Evolutionary conservation across 2,113 vertebrate genomes (phyloP).

Genomic region (Steatornis caripensis): DNA sequence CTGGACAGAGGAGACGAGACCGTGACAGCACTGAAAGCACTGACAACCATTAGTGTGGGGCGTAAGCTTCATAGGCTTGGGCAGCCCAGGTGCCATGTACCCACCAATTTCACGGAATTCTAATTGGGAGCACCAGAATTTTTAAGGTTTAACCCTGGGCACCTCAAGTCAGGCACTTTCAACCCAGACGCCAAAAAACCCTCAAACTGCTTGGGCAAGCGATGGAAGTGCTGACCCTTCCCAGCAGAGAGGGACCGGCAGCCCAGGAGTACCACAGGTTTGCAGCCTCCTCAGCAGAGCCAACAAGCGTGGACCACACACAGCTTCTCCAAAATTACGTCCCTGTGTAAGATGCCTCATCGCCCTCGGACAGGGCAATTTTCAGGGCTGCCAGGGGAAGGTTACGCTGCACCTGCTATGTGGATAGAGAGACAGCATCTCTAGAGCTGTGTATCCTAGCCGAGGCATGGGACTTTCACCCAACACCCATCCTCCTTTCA

Average conservation of each 20-base stretch:
- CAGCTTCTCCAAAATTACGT: neutral
- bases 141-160: neutral
- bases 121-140: neutral
- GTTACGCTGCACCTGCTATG: neutral
- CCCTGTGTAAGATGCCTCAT: neutral
- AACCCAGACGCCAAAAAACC: neutral
- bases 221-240: neutral
- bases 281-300: neutral
- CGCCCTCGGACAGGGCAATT: neutral
- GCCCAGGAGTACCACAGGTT: neutral
- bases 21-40: neutral
- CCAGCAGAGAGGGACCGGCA: neutral
- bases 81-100: neutral
- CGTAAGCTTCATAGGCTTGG: neutral
- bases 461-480: neutral
- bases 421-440: neutral
- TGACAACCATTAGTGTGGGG: accelerated
- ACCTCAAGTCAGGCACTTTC: neutral
- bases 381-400: neutral
- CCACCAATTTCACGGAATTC: neutral
- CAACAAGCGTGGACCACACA: accelerated
- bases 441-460: neutral
- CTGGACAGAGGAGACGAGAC: neutral
- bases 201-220: neutral
- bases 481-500: neutral